Base-by-base conservation (phyloP, 2,888 invertebrate genomes). In the Pristionchus exspectatus region DNA sequence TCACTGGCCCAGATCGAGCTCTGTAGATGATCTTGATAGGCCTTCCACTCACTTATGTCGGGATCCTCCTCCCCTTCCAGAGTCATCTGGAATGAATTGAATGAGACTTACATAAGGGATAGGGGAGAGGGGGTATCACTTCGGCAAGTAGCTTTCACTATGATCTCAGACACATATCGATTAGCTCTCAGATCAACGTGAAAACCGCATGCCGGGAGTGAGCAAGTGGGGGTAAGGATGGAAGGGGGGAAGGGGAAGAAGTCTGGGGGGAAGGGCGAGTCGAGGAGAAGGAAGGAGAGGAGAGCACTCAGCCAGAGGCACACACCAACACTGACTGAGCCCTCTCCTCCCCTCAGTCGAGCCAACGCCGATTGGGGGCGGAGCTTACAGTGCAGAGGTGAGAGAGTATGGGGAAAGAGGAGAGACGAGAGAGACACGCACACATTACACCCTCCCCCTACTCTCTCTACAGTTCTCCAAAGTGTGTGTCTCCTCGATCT, bases 61-160 rank as follows among this genome's bases (percentile, higher is more conserved):
- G n/a, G 27, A 18, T n/a, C 44, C n/a, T 50, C 66, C 16, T 87
- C 66, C 33, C 21, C 66, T 12, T 87, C 66, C 33, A 38, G 12
- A 27, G n/a, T 18, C 66, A 66, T 54, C 87, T 87, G 69, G 18
- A 87, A 87, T 50, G 69, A 69, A 69, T 87, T 21, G 69, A 87
- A 56, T 44, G 54, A 74, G 30, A 74, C 87, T 56, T 56, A 74
- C 74, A 33, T 30, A 69, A 44, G 12, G 33, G 50, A n/a, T 2
- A 21, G 54, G 54, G n/a, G 2, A 12, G 24, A 72, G 30, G 56
- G 69, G 66, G 44, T 69, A 50, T 87, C 69, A 63, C 87, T 30
- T 72, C 89, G 90, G 90, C 92, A 92, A 93, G 91, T 92, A 93
- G 93, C 92, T 93, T 93, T 93, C 93, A 93, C 92, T 90, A 93